A percentile compares a stretch with the other conserved stretches of the same genome.
Conservation (phyloP, 1,140 invertebrate species). For the Dryas iulia region DNA sequence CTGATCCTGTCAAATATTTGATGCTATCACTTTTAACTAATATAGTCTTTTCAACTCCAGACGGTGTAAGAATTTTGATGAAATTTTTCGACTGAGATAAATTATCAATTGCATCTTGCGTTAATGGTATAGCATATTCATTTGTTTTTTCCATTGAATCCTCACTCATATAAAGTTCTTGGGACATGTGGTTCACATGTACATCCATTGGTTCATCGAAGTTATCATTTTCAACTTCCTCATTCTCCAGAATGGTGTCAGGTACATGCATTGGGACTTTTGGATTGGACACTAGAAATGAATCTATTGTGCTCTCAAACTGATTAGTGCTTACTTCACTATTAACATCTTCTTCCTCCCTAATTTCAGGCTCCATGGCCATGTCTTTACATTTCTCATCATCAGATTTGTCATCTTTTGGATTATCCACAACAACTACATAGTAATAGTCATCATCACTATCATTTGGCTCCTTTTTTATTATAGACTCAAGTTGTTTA, state of each 20-base stretch:
- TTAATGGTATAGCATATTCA: conserved; percentile 31
- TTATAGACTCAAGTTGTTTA: conserved; percentile 66
- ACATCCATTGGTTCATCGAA: conserved; percentile 46
- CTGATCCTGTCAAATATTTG: conserved; percentile 54
- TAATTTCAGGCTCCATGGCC: conserved; percentile 4
- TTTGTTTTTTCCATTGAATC: conserved; percentile 38
- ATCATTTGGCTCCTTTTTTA: conserved; percentile 65
- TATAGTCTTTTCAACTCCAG: conserved; percentile 55
- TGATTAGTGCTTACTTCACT: conserved; percentile 25
- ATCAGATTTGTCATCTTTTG: conserved; percentile 42
- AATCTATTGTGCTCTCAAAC: conserved; percentile 60
- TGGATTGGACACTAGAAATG: conserved; percentile 59
- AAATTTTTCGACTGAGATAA: conserved; percentile 45
- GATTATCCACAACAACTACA: conserved; percentile 68
- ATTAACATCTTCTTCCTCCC: conserved; percentile 2
- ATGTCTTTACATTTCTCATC: conserved; percentile 18
- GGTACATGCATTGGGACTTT: conserved; percentile 61
- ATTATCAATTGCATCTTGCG: conserved; percentile 36
- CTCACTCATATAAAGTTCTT: conserved; percentile 40
- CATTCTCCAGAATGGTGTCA: conserved; percentile 68
- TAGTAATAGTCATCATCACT: conserved; percentile 72
- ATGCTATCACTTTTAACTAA: conserved; percentile 45
- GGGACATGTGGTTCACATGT: conserved; percentile 44
- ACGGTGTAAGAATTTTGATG: conserved; percentile 62
- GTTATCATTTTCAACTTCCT: conserved; percentile 56